These are phyloP conservation scores for Fragum whitleyi DNA, from an alignment of 2,888 invertebrate species.

Conservation along the genomic window DNA sequence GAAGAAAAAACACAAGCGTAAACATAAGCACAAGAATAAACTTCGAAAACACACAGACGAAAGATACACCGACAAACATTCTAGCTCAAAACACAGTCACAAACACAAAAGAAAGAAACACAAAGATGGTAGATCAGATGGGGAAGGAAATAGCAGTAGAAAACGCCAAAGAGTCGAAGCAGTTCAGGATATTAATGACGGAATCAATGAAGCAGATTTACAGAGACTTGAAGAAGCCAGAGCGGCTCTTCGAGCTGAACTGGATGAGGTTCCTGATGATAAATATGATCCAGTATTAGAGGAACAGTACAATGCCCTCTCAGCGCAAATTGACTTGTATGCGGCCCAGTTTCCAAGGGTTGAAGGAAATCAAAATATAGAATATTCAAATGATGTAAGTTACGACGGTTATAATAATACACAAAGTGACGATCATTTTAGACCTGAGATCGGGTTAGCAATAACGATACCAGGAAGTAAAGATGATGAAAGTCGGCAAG, in stretches of 20 bases:
- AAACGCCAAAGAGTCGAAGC: constrained; percentile 62
- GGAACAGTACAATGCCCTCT: constrained; percentile 51
- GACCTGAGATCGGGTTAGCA: constrained; percentile 53
- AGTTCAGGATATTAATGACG: constrained; percentile 24
- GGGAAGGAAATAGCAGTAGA: constrained; percentile 43
- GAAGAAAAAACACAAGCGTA: constrained; percentile 81
- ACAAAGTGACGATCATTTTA: constrained; percentile 33
- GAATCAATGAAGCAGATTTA: constrained; percentile 77
- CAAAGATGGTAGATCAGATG: constrained; percentile 60
- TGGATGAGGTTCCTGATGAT: constrained; percentile 73
- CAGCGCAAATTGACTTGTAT: constrained; percentile 49
- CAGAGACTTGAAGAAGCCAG: constrained; percentile 84
- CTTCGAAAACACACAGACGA: constrained; percentile 76
- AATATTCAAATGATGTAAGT: constrained; percentile 21
- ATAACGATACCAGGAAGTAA: constrained; percentile 60
- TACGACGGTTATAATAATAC: constrained; percentile 18
- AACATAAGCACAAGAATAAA: constrained; percentile 89
- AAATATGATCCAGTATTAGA: constrained; percentile 56
- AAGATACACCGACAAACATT: constrained; percentile 44
- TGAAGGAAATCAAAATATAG: constrained; percentile 14
- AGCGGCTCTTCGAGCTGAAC: constrained; percentile 83
- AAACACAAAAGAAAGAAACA: constrained; percentile 81
- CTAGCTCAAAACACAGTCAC: constrained; percentile 72
- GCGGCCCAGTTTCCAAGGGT: constrained; percentile 14
- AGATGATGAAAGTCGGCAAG: constrained; percentile 46